Evolutionary conservation across 2,797 vertebrate genomes (phyloP).

Genomic region (Amazona ochrocephala): DNA sequence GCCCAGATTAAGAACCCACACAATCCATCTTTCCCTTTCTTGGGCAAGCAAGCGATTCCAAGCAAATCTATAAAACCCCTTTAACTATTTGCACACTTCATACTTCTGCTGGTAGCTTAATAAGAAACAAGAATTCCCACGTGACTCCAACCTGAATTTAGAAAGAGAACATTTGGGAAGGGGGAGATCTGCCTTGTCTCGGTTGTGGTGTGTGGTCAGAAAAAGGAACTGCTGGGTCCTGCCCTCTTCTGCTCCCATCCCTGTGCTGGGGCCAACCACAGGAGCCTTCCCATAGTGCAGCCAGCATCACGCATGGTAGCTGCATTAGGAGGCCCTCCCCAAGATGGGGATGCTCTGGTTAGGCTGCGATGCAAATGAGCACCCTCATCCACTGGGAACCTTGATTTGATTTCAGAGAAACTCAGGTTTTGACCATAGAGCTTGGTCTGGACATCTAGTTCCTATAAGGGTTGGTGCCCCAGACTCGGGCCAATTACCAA

Average conservation of each 20-base stretch:
- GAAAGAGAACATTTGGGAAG: slow-evolving; percentile 61
- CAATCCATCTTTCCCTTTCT: background rate
- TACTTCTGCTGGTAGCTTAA: background rate
- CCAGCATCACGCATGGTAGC: accelerated
- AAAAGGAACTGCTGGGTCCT: slow-evolving; percentile 46
- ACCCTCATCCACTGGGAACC: background rate
- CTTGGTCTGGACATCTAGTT: background rate
- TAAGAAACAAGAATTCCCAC: background rate
- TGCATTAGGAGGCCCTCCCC: background rate
- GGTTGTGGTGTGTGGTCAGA: background rate
- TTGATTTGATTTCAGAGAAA: background rate
- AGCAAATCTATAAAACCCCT: background rate
- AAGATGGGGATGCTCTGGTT: background rate
- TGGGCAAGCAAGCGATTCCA: background rate
- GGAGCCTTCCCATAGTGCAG: background rate
- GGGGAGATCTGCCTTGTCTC: slow-evolving; percentile 5
- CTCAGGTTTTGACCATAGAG: background rate
- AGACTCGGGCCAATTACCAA: background rate
- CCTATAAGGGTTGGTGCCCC: background rate
- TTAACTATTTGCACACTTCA: background rate
- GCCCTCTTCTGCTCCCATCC: background rate
- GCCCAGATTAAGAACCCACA: background rate
- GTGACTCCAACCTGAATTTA: slow-evolving; percentile 50
- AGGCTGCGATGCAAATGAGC: too few species aligned
- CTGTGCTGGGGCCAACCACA: accelerated